Evolutionary conservation across 2,888 invertebrate species (phyloP).

Genomic region (Tetranychus truncatus): DNA sequence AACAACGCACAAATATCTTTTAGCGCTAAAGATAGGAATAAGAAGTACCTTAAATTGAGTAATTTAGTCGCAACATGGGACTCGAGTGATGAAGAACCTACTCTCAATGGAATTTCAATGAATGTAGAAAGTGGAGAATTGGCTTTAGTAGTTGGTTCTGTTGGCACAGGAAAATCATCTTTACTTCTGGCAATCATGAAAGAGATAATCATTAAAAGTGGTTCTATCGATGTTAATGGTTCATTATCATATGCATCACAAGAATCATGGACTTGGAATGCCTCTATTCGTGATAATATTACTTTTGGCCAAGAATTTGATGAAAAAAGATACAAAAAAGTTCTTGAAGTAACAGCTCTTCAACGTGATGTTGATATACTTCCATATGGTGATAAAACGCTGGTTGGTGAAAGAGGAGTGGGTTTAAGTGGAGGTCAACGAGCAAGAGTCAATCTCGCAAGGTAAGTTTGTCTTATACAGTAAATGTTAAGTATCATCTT

Average conservation of each 20-base stretch:
- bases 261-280: constrained; percentile 51
- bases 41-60: neutral
- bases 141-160: constrained; percentile 53
- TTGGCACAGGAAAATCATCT: constrained; percentile 50
- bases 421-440: constrained; percentile 40
- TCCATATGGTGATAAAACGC: constrained; percentile 36
- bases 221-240: constrained; percentile 30
- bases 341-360: constrained; percentile 40
- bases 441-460: constrained; percentile 39
- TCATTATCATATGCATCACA: constrained; percentile 36
- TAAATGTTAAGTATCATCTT: neutral
- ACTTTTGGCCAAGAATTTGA: constrained; percentile 57
- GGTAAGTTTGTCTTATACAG: constrained; percentile 21
- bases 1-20: neutral
- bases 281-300: constrained; percentile 70
- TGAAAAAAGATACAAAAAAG: constrained; percentile 36
- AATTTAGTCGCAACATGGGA: neutral
- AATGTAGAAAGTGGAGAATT: constrained; percentile 35
- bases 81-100: constrained; percentile 16
- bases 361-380: constrained; percentile 36
- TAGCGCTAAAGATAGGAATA: neutral
- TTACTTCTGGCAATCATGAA: constrained; percentile 34
- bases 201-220: constrained; percentile 32
- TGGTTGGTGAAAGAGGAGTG: constrained; percentile 41
- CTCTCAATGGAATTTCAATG: constrained; percentile 26